phyloP scores from a whole-genome alignment of 2,888 invertebrate species.

The Orchesella flavescens region DNA sequence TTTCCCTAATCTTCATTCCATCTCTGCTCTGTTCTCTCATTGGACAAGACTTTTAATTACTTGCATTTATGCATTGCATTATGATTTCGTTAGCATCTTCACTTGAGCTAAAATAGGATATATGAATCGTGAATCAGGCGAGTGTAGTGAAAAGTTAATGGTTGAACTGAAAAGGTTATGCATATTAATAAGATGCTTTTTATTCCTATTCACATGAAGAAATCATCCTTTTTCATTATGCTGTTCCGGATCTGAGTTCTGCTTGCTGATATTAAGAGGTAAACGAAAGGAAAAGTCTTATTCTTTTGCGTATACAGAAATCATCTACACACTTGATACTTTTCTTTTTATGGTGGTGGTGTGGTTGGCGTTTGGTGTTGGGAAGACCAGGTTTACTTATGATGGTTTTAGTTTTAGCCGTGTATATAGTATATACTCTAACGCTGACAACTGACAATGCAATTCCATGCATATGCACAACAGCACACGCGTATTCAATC shows the following conservation, averaged over 20 bases:
- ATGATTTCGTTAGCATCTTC: constrained; percentile 5
- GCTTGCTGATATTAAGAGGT: not conserved
- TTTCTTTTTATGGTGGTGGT: not conserved
- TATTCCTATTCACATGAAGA: not conserved
- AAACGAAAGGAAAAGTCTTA: not conserved
- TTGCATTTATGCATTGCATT: constrained; percentile 39
- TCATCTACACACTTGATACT: too few relatives aligned
- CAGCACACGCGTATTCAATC: too few relatives aligned
- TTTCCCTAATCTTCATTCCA: not conserved
- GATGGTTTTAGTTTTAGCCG: not conserved
- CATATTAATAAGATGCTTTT: constrained; percentile 51
- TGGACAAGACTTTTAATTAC: constrained; percentile 29
- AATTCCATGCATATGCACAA: not conserved
- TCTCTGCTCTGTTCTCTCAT: not conserved
- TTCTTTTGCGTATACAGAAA: not conserved
- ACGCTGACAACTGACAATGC: not conserved
- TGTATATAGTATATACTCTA: not conserved
- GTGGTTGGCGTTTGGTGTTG: not conserved
- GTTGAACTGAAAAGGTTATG: constrained; percentile 54
- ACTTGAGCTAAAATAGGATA: not conserved
- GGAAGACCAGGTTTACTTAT: not conserved
- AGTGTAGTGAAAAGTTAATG: constrained; percentile 32
- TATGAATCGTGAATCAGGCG: constrained; percentile 17
- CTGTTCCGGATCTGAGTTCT: not conserved
- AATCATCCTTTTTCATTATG: not conserved